phyloP scores from a whole-genome alignment of 2,797 vertebrate genomes.

The Cyclura pinguis region DNA sequence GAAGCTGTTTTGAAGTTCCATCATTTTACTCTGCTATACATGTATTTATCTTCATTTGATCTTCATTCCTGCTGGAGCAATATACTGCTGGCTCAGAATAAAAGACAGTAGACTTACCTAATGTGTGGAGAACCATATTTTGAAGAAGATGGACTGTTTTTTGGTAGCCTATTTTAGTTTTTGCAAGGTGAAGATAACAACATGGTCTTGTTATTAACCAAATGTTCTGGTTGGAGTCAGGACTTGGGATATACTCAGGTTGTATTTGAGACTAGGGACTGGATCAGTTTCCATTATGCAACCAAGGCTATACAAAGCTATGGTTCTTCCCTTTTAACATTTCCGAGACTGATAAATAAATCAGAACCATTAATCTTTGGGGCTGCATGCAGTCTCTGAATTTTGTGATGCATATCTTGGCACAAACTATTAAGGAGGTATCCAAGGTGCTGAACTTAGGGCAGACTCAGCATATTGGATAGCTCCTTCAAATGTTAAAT shows the following conservation, averaged over 20 bases:
- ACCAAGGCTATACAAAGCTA: too few relatives aligned
- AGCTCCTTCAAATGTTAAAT: too few relatives aligned
- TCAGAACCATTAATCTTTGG: neutral
- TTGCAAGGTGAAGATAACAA: neutral
- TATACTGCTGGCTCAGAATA: neutral
- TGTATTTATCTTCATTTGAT: conserved; percentile 9
- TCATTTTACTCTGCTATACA: neutral
- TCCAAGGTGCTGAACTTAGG: too few relatives aligned
- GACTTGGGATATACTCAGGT: neutral
- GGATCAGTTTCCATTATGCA: neutral
- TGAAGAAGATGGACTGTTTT: neutral
- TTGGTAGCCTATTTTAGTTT: neutral
- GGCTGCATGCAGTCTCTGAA: too few relatives aligned
- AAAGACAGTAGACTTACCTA: neutral
- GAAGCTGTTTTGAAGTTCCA: conserved; percentile 6
- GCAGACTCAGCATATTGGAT: too few relatives aligned
- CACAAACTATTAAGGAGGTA: too few relatives aligned
- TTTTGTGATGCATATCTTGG: too few relatives aligned
- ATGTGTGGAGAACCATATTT: neutral
- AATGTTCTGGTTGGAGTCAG: neutral
- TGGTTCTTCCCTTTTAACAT: too few relatives aligned
- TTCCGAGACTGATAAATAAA: too few relatives aligned
- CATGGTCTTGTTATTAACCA: neutral
- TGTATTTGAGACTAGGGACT: neutral
- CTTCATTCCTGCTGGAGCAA: neutral